phyloP scores from a whole-genome alignment of 2,797 vertebrate genomes.

The Rhinogobio ventralis region DNA sequence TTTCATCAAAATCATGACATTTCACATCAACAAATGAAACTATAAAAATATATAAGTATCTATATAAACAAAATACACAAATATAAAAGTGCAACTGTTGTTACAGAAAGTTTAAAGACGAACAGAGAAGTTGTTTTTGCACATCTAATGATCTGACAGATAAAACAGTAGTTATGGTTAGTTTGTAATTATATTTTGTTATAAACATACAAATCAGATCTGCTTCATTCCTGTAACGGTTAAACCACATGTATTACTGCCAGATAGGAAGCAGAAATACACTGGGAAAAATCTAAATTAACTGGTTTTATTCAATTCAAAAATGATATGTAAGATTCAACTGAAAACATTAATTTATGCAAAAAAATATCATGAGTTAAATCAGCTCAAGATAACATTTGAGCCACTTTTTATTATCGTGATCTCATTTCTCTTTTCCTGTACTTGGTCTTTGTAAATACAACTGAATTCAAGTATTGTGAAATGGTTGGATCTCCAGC shows the following conservation, averaged over 20 bases:
- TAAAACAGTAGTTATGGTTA: background rate
- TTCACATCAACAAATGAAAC: background rate
- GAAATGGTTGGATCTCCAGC: conserved; percentile 3
- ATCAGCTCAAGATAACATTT: background rate
- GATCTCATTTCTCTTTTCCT: background rate
- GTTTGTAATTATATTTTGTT: background rate
- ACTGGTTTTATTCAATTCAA: background rate
- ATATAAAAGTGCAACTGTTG: background rate
- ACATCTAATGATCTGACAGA: background rate
- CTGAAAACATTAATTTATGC: background rate
- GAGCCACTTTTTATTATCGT: background rate
- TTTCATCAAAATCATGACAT: background rate
- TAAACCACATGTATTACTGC: background rate
- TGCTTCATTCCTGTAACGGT: background rate
- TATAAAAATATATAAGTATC: background rate
- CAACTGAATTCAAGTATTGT: conserved; percentile 16
- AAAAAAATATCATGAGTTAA: too few species aligned
- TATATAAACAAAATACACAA: background rate
- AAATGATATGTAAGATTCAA: background rate
- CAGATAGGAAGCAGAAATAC: background rate
- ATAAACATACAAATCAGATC: background rate
- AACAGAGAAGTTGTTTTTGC: background rate
- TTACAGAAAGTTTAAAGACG: background rate
- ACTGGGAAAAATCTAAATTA: background rate
- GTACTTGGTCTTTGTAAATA: background rate